These are phyloP conservation scores for Cinclus cinclus DNA, from an alignment of 2,113 vertebrate species.

Conservation along the genomic window DNA sequence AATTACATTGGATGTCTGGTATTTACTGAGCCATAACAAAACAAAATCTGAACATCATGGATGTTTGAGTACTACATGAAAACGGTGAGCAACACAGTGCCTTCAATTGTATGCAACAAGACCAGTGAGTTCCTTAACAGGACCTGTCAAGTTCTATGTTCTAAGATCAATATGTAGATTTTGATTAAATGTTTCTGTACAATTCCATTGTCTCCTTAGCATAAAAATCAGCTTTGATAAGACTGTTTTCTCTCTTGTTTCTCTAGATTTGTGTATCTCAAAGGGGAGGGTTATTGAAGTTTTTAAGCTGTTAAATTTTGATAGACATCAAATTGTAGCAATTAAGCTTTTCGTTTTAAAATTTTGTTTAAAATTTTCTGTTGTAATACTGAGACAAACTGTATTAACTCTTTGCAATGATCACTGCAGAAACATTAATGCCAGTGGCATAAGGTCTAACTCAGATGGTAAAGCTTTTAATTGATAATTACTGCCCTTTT, in stretches of 20 bases:
- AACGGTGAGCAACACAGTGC: background rate
- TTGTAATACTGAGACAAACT: background rate
- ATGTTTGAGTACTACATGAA: background rate
- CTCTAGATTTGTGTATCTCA: background rate
- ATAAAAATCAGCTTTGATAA: background rate
- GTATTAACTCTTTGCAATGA: background rate
- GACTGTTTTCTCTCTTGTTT: background rate
- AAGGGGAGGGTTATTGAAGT: background rate
- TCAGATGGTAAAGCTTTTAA: background rate
- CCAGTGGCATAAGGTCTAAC: background rate
- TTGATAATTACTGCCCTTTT: background rate
- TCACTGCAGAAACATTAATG: background rate
- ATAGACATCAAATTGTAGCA: background rate
- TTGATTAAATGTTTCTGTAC: background rate
- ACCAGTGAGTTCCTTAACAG: background rate
- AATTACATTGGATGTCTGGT: accelerated
- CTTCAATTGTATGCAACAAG: background rate
- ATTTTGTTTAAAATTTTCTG: background rate
- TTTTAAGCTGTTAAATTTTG: background rate
- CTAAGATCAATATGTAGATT: background rate
- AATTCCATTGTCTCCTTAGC: background rate
- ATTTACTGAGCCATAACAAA: background rate
- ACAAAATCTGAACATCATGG: background rate
- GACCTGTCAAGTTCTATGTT: background rate
- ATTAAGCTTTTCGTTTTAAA: background rate